These are phyloP conservation scores for Anguilla obscura DNA, from an alignment of 2,797 vertebrate species.

Conservation along the genomic window DNA sequence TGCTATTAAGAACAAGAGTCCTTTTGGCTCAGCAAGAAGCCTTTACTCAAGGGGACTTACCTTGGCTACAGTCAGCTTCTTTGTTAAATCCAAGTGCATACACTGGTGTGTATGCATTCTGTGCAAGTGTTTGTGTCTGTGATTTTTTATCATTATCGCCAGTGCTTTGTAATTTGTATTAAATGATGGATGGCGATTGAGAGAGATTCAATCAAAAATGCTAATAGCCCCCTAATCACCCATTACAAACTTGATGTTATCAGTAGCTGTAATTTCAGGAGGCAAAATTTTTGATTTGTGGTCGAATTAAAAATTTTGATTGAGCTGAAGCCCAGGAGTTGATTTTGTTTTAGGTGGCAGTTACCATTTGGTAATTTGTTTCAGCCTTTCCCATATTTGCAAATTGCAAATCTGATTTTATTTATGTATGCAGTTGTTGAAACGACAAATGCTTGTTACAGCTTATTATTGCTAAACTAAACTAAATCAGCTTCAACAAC, in stretches of 20 bases:
- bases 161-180: constrained; percentile 3
- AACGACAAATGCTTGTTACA: background rate
- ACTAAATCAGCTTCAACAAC: background rate
- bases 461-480: background rate
- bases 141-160: background rate
- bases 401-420: background rate
- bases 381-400: background rate
- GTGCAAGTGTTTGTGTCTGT: background rate
- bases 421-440: background rate
- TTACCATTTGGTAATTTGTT: constrained; percentile 3
- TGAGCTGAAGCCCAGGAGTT: background rate
- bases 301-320: constrained; percentile 20
- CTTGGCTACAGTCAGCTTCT: background rate
- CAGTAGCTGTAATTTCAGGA: constrained; percentile 51
- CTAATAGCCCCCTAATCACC: background rate
- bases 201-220: constrained; percentile 2
- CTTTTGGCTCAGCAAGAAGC: background rate
- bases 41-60: background rate
- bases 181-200: constrained; percentile 4
- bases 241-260: constrained; percentile 45
- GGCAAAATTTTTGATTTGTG: constrained; percentile 47
- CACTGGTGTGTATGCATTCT: background rate
- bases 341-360: background rate
- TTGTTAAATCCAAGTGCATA: background rate
- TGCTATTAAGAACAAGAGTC: background rate